Evolutionary conservation across 2,888 invertebrate genomes (phyloP).

Genomic region (Chironomus tentans): DNA sequence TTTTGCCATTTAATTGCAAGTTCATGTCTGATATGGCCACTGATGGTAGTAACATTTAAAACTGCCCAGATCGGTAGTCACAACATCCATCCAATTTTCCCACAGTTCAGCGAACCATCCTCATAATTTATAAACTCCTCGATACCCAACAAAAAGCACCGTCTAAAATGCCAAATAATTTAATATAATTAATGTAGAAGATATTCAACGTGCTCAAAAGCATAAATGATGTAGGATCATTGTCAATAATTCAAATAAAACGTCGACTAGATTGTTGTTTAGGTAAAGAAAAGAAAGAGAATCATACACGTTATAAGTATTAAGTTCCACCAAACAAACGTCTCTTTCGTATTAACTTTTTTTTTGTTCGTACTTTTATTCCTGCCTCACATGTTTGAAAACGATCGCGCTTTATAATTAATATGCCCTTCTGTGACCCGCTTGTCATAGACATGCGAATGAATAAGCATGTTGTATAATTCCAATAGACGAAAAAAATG

Average conservation of each 20-base stretch:
- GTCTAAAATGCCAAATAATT: too few relatives aligned
- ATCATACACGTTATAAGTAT: not conserved
- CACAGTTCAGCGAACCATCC: too few relatives aligned
- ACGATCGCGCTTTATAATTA: conserved; percentile 18
- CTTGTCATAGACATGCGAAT: not conserved
- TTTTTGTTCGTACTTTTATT: not conserved
- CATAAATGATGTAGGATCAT: not conserved
- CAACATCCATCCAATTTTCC: too few relatives aligned
- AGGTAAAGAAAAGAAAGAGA: not conserved
- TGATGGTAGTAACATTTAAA: too few relatives aligned
- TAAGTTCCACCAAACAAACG: not conserved
- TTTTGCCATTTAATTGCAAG: too few relatives aligned
- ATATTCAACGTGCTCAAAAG: not conserved
- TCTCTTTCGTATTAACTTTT: not conserved
- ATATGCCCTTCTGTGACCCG: conserved; percentile 15
- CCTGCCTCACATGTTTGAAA: not conserved
- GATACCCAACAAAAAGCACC: too few relatives aligned
- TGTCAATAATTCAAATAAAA: not conserved
- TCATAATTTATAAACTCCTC: too few relatives aligned
- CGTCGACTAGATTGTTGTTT: not conserved
- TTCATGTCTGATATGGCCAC: too few relatives aligned
- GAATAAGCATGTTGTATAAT: not conserved
- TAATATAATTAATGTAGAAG: too few relatives aligned
- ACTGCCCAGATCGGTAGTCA: too few relatives aligned
- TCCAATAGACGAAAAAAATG: not conserved